A percentile compares a stretch with the other conserved stretches of the same genome.
Evolutionary conservation across 2,797 vertebrate species (phyloP).

Genomic region (Coilia nasus): DNA sequence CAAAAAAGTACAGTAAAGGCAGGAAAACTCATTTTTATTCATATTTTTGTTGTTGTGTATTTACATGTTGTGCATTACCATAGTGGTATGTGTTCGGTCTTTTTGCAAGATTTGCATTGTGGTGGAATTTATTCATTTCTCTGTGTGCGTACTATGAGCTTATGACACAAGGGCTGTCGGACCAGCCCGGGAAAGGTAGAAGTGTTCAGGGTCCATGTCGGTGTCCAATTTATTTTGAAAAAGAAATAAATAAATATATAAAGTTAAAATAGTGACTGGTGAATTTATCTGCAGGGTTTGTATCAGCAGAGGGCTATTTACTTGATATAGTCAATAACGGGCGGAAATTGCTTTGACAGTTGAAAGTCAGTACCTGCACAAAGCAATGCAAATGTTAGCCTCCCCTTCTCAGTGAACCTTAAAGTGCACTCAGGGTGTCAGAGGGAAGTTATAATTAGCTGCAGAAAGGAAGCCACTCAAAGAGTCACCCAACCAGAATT

Average conservation of each 20-base stretch:
- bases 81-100: constrained; percentile 1
- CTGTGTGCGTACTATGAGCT: not conserved
- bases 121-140: not conserved
- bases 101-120: not conserved
- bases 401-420: constrained; percentile 64
- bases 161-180: constrained; percentile 1
- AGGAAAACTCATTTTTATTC: not conserved
- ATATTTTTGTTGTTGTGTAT: not conserved
- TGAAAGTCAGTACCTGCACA: constrained; percentile 68
- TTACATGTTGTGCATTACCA: not conserved
- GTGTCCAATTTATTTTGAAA: constrained; percentile 16
- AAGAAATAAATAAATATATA: not conserved
- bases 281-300: not conserved
- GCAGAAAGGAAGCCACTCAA: constrained; percentile 39
- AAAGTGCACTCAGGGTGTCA: constrained; percentile 62
- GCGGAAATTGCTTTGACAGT: constrained; percentile 66
- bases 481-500: constrained; percentile 14
- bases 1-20: not conserved
- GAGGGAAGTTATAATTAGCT: constrained; percentile 63
- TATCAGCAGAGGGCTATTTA: constrained; percentile 40
- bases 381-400: constrained; percentile 72
- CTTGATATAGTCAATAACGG: constrained; percentile 50
- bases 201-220: not conserved
- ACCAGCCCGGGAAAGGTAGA: not conserved
- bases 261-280: constrained; percentile 1